phyloP scores from a whole-genome alignment of 2,888 invertebrate genomes.

The Luffia ferchaultella region DNA sequence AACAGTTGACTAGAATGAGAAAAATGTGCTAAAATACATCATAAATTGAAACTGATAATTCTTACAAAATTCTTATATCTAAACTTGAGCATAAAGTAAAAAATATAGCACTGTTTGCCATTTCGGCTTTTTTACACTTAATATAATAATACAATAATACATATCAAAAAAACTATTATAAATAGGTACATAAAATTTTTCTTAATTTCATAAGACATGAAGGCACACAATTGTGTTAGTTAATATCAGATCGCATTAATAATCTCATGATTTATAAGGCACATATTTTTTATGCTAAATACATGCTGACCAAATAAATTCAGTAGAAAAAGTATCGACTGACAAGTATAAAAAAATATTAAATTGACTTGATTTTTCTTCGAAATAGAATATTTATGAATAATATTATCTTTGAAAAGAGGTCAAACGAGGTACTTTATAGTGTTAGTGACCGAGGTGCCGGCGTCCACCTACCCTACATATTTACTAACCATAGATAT shows the following conservation, averaged over 20 bases:
- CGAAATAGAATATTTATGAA: too few relatives aligned
- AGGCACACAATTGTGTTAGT: slow-evolving; percentile 25
- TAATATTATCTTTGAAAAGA: too few relatives aligned
- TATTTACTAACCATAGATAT: too few relatives aligned
- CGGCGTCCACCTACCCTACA: too few relatives aligned
- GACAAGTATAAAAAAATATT: too few relatives aligned
- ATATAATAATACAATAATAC: slow-evolving; percentile 11
- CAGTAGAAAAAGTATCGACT: too few relatives aligned
- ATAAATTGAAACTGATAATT: slow-evolving; percentile 4
- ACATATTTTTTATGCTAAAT: neutral
- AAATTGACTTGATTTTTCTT: too few relatives aligned
- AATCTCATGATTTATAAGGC: slow-evolving; percentile 2
- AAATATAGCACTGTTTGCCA: neutral
- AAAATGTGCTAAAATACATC: neutral
- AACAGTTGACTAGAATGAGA: slow-evolving; percentile 1
- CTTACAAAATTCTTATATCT: neutral
- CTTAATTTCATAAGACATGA: slow-evolving; percentile 23
- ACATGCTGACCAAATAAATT: too few relatives aligned
- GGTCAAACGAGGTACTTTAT: too few relatives aligned
- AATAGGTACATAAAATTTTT: slow-evolving; percentile 8
- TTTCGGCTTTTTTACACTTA: neutral
- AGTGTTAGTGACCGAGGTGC: too few relatives aligned
- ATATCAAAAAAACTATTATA: slow-evolving; percentile 17
- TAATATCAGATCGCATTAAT: slow-evolving; percentile 24
- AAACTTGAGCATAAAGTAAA: neutral